A percentile compares a stretch with the other conserved stretches of the same genome.
phyloP scores from a whole-genome alignment of 2,888 invertebrate genomes.

The Steinernema scapterisci region DNA sequence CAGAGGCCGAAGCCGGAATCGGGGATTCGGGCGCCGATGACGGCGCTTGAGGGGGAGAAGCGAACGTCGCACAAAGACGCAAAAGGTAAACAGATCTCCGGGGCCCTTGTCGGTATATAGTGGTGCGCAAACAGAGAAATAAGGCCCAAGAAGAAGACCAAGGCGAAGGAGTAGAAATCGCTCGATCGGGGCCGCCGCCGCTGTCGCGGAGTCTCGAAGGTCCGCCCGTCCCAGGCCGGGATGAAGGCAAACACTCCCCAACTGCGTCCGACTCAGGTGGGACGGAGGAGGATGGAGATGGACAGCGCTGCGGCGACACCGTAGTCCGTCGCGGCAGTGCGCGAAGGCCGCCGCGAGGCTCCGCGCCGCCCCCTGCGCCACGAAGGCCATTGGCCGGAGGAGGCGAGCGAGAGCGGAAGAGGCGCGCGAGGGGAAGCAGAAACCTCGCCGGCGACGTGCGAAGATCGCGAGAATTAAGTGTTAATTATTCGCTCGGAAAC shows the following conservation, averaged over 20 bases:
- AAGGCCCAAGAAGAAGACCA: conserved; percentile 24
- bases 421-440: background rate
- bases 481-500: conserved; percentile 28
- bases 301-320: conserved; percentile 24
- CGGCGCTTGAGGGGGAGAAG: background rate
- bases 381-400: conserved; percentile 25
- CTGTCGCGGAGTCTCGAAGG: conserved; percentile 32
- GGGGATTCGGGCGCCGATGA: background rate
- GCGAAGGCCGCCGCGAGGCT: background rate
- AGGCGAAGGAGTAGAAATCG: background rate
- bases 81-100: conserved; percentile 29
- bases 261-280: conserved; percentile 19
- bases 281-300: background rate
- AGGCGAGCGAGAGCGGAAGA: background rate
- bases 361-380: background rate
- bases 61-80: conserved; percentile 23
- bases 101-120: conserved; percentile 20
- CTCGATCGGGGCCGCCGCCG: conserved; percentile 16
- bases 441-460: background rate
- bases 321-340: conserved; percentile 17
- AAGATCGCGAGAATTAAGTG: conserved; percentile 21
- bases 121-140: conserved; percentile 31
- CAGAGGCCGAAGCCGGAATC: background rate
- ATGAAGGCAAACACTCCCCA: conserved; percentile 28
- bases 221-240: conserved; percentile 27